These are phyloP conservation scores for Nephrotoma flavescens DNA, from an alignment of 2,888 invertebrate genomes.

Conservation along the genomic window DNA sequence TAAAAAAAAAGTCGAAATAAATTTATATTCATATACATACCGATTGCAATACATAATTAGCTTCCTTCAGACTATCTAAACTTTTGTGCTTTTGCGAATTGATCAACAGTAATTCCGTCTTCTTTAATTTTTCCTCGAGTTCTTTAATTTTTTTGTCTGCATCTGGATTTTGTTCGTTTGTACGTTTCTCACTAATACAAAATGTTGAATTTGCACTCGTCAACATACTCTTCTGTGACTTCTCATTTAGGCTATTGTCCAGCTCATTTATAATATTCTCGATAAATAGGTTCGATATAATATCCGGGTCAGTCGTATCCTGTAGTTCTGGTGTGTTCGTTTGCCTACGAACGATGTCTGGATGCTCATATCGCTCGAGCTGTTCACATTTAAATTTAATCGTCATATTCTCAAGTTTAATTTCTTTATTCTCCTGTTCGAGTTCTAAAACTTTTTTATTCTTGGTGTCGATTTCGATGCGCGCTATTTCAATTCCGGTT, in stretches of 20 bases:
- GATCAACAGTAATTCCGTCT: constrained; percentile 8
- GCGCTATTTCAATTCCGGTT: constrained; percentile 29
- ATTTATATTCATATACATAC: constrained; percentile 8
- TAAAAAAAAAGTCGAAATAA: constrained; percentile 1
- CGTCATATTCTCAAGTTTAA: constrained; percentile 29
- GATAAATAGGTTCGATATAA: constrained; percentile 11
- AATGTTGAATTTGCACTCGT: background rate
- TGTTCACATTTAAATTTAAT: constrained; percentile 19
- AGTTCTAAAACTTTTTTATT: constrained; percentile 23
- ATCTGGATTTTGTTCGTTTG: background rate
- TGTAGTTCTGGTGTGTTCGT: background rate
- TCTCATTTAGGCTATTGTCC: constrained; percentile 4
- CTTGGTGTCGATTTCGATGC: constrained; percentile 29
- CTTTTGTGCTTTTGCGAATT: constrained; percentile 9
- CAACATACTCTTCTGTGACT: background rate
- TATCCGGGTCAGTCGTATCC: constrained; percentile 7
- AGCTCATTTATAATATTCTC: constrained; percentile 11
- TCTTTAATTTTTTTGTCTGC: constrained; percentile 12
- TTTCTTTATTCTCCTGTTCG: constrained; percentile 28
- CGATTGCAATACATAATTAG: constrained; percentile 13
- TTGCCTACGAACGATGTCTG: constrained; percentile 20
- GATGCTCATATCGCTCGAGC: constrained; percentile 20
- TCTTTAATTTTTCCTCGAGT: constrained; percentile 12
- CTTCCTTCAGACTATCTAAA: constrained; percentile 12
- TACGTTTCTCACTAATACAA: background rate